Evolutionary conservation across 2,797 vertebrate species (phyloP), one percentile per base, ranked within the genome.

Genomic region (Coendou prehensilis): DNA sequence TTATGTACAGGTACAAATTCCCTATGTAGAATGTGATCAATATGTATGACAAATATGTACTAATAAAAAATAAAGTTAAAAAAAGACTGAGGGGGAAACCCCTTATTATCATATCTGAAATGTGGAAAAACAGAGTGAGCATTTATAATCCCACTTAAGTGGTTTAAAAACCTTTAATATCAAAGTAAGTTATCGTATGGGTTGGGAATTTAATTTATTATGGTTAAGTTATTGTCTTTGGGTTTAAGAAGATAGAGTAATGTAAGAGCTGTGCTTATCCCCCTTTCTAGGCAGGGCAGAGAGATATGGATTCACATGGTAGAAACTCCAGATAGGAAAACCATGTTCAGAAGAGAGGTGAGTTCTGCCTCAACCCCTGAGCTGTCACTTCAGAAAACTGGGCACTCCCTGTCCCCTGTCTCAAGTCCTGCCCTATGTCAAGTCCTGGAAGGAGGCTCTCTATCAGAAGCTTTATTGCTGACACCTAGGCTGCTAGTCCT

Each of bases 81-180:
- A 64, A 69, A 50, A 30, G 45, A 79, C 14, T 4, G 45, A 17
- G 83, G 57, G 64, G 52, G 54, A 97, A 96, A 45, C 30, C 78
- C 85, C 28, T 2, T 76, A 67, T 87, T 89, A 82, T 56, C 26
- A 90, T 93, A 97, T 97, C 76, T 95, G 56, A 89, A 89, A 76
- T 73, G 23, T 94, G 71, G 81, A 80, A 87, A 94, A 95, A 67
- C 10, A 94, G 50, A 28, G 28, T 73, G 14, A 94, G 18, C 54
- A 54, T 57, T 95, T 95, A 87, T 89, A 71, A 57, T 86, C 30
- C 11, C 93, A 59, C 33, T 20, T 78, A 83, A 80, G 64, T n/a
- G 5, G 2, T 86, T 97, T 89, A 64, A 91, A 96, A 73, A 56
- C 30, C 52, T 94, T 57, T 85, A 75, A 63, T 96, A 91, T 45